Evolutionary conservation across 2,797 vertebrate genomes (phyloP).

Genomic region (Typhlichthys subterraneus): DNA sequence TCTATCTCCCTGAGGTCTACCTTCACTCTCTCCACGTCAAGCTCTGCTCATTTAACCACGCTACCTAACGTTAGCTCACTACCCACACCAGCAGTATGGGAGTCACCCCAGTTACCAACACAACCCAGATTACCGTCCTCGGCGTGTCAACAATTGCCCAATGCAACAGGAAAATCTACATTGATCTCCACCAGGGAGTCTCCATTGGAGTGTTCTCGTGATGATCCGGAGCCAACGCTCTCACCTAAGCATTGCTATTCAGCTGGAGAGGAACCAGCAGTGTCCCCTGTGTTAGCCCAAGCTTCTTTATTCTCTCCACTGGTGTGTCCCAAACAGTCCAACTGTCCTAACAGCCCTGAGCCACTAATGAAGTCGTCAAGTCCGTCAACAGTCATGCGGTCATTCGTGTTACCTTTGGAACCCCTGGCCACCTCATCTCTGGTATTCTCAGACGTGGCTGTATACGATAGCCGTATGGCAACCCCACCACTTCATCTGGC

Average conservation of each 20-base stretch:
- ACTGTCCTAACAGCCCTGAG: slow-evolving; percentile 9
- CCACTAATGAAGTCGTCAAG: neutral
- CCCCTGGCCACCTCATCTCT: slow-evolving; percentile 4
- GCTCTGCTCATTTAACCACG: slow-evolving; percentile 35
- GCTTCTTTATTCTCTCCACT: slow-evolving; percentile 1
- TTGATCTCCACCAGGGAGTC: slow-evolving; percentile 30
- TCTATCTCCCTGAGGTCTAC: slow-evolving; percentile 47
- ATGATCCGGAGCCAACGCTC: slow-evolving; percentile 25
- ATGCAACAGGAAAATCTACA: too few species aligned
- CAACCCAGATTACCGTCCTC: slow-evolving; percentile 18
- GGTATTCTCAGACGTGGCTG: slow-evolving; percentile 6
- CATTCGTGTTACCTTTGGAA: neutral
- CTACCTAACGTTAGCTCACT: slow-evolving; percentile 40
- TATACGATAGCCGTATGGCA: slow-evolving; percentile 6
- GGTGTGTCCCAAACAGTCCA: slow-evolving; percentile 4
- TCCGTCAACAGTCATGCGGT: neutral
- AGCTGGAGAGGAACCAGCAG: too few species aligned
- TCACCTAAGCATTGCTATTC: slow-evolving; percentile 31
- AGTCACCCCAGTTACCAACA: slow-evolving; percentile 29
- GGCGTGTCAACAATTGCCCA: slow-evolving; percentile 28
- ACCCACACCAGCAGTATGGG: slow-evolving; percentile 19
- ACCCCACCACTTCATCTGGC: slow-evolving; percentile 8
- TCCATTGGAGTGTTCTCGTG: slow-evolving; percentile 28
- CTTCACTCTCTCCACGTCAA: slow-evolving; percentile 44
- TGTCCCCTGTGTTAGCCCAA: neutral